These are phyloP conservation scores for Whitmania pigra DNA, from an alignment of 1,140 invertebrate species.

Conservation along the genomic window DNA sequence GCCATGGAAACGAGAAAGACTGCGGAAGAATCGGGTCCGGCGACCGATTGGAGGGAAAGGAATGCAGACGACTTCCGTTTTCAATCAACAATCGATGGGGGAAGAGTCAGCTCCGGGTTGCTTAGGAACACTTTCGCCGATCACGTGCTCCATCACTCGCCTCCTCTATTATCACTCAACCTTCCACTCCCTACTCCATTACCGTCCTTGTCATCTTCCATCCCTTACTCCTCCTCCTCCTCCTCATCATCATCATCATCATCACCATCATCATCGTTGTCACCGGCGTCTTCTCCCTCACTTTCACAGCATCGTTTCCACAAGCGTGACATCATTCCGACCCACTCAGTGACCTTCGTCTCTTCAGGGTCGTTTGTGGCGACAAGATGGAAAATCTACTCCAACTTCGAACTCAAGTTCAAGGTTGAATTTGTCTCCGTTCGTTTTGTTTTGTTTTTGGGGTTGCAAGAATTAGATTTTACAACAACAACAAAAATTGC, in stretches of 20 bases:
- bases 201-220: neutral
- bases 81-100: neutral
- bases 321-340: neutral
- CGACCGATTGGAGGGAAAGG: too few species aligned
- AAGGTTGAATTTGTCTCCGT: neutral
- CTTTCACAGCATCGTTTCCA: neutral
- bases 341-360: neutral
- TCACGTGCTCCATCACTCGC: neutral
- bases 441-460: too few species aligned
- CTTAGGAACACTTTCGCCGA: neutral
- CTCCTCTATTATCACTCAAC: neutral
- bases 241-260: constrained; percentile 2
- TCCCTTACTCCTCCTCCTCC: neutral
- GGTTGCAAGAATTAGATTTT: too few species aligned
- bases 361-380: neutral
- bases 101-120: neutral
- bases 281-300: neutral
- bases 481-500: too few species aligned
- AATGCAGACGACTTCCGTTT: neutral
- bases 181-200: neutral
- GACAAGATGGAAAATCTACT: constrained; percentile 6
- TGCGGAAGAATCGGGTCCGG: too few species aligned
- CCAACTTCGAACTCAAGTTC: neutral
- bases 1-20: too few species aligned
- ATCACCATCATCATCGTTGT: neutral